Percentiles rank a stretch among this genome's conserved stretches.
These are phyloP conservation scores for Sebastes fasciatus DNA, from an alignment of 2,113 vertebrate genomes.

Conservation along the genomic window DNA sequence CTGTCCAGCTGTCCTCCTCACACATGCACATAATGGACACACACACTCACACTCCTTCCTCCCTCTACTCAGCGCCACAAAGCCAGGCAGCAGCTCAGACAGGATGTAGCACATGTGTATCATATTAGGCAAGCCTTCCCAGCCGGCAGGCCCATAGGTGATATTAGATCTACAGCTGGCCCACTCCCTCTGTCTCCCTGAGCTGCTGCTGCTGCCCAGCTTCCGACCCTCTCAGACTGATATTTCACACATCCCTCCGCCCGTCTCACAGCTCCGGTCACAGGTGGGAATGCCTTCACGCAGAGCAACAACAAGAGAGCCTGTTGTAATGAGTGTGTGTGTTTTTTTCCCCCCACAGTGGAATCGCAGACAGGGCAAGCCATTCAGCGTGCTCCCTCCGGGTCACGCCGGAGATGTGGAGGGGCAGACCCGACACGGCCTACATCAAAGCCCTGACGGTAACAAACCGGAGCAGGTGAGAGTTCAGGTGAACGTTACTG, in stretches of 20 bases:
- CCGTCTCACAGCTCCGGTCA: constrained; percentile 49
- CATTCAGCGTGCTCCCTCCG: constrained; percentile 60
- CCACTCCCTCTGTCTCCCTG: constrained; percentile 55
- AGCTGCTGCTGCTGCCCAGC: constrained; percentile 37
- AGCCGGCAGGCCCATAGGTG: constrained; percentile 68
- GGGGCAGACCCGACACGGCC: constrained; percentile 55
- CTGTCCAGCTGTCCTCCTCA: constrained; percentile 61
- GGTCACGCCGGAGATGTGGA: constrained; percentile 62
- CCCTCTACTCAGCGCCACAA: constrained; percentile 14
- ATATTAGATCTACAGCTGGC: constrained; percentile 82
- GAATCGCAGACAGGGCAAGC: constrained; percentile 69
- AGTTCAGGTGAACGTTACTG: constrained; percentile 64
- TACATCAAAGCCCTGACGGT: constrained; percentile 60
- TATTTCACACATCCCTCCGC: constrained; percentile 79
- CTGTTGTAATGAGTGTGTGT: constrained; percentile 66
- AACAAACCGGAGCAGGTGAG: constrained; percentile 34
- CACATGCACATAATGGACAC: constrained; percentile 33
- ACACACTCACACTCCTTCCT: background rate
- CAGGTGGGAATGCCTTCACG: constrained; percentile 81
- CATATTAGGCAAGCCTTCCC: constrained; percentile 76
- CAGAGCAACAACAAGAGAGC: constrained; percentile 62
- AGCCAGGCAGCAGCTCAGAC: constrained; percentile 69
- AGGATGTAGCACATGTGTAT: constrained; percentile 84
- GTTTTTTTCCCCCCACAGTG: constrained; percentile 47
- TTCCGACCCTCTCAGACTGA: constrained; percentile 64